Percentiles rank a stretch among this genome's conserved stretches.
Evolutionary conservation across 2,797 vertebrate genomes (phyloP).

Genomic region (Prionace glauca): DNA sequence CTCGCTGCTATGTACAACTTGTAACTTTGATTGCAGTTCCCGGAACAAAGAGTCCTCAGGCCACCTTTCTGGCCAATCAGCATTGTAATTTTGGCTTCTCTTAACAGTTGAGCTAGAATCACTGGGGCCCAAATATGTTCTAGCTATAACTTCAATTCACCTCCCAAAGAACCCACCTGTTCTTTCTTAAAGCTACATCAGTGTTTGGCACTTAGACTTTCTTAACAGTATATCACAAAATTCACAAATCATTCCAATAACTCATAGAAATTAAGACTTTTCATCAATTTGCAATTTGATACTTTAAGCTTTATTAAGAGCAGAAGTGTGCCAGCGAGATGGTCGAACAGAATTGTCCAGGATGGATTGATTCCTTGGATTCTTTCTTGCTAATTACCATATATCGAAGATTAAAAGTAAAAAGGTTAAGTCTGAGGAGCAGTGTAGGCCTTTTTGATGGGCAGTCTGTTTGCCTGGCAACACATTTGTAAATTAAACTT

Average conservation of each 20-base stretch:
- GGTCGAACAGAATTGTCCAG: too few species aligned
- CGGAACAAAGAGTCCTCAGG: not conserved
- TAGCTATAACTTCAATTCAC: not conserved
- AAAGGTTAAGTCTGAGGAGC: too few species aligned
- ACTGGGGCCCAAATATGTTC: not conserved
- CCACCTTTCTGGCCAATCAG: not conserved
- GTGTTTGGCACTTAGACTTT: not conserved
- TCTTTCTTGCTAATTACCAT: too few species aligned
- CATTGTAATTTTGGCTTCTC: not conserved
- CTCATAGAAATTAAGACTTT: not conserved
- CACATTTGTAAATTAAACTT: too few species aligned
- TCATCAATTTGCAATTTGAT: not conserved
- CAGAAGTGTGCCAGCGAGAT: not conserved
- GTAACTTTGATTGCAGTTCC: too few species aligned
- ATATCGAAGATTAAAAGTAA: too few species aligned
- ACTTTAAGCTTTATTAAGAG: not conserved
- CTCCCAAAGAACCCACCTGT: not conserved
- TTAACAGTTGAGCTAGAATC: not conserved
- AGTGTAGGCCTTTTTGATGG: too few species aligned
- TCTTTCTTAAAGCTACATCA: not conserved
- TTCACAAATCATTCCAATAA: not conserved
- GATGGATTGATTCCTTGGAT: too few species aligned
- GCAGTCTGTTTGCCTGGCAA: too few species aligned
- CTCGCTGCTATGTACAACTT: too few species aligned
- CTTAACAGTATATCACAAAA: not conserved